Conservation (phyloP, 1,140 invertebrate genomes). For the Sitodiplosis mosellana region DNA sequence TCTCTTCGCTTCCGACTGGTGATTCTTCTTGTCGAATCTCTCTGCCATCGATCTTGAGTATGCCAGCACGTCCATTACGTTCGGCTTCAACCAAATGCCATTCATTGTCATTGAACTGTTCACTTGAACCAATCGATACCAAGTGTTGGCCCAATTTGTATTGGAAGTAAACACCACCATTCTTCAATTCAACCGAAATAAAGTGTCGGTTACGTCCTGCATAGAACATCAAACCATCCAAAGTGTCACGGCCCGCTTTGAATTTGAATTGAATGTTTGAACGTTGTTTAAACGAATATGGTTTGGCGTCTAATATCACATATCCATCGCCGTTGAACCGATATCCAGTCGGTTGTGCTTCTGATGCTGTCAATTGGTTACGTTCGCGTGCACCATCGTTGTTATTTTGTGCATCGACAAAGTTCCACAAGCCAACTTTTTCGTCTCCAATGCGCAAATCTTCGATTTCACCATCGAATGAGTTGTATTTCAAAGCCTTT, state of each 20-base stretch:
- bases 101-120: constrained; percentile 58
- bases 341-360: constrained; percentile 38
- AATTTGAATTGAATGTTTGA: constrained; percentile 55
- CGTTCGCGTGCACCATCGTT: constrained; percentile 47
- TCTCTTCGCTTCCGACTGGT: constrained; percentile 17
- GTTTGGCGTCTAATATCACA: constrained; percentile 41
- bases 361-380: constrained; percentile 14
- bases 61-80: constrained; percentile 41
- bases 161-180: constrained; percentile 55
- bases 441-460: constrained; percentile 75
- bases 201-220: constrained; percentile 57
- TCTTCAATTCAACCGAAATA: constrained; percentile 64
- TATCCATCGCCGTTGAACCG: constrained; percentile 78
- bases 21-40: constrained; percentile 23
- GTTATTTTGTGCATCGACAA: constrained; percentile 59
- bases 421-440: constrained; percentile 89
- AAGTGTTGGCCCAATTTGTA: constrained; percentile 46
- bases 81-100: constrained; percentile 63
- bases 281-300: constrained; percentile 31
- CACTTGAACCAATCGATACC: constrained; percentile 31
- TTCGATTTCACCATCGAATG: constrained; percentile 80
- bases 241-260: constrained; percentile 53
- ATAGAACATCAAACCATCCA: constrained; percentile 74
- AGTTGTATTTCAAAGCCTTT: constrained; percentile 46
- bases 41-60: constrained; percentile 48